These are phyloP conservation scores for Rhopilema esculentum DNA, from an alignment of 30 jellyfish, hydroid and myxozoan species.

Conservation along the genomic window DNA sequence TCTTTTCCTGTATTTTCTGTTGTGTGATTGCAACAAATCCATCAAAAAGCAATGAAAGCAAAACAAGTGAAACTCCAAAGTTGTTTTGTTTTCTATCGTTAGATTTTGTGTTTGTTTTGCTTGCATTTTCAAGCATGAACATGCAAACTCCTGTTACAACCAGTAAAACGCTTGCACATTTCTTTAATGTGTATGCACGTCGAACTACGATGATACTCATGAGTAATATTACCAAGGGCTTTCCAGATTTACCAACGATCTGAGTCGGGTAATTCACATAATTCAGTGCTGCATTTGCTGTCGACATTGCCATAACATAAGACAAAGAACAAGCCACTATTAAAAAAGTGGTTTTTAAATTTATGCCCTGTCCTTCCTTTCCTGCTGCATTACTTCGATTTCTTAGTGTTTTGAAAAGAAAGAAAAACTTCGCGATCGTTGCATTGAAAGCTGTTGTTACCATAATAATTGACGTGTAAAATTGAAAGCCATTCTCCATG, in stretches of 20 bases:
- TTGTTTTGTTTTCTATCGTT: not conserved
- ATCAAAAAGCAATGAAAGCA: conserved; percentile 64
- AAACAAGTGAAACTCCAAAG: conserved; percentile 50
- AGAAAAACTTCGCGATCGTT: conserved; percentile 32
- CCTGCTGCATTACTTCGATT: not conserved
- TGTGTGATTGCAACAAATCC: conserved; percentile 86
- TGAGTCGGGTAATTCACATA: conserved; percentile 82
- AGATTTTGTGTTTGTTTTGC: not conserved
- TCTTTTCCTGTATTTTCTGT: conserved; percentile 35
- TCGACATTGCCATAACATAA: conserved; percentile 59
- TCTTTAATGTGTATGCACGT: conserved; percentile 33
- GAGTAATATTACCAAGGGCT: conserved; percentile 66
- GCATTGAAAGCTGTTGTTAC: conserved; percentile 67
- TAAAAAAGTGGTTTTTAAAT: not conserved
- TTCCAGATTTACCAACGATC: conserved; percentile 79
- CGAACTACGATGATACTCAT: conserved; percentile 24
- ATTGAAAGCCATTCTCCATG: conserved; percentile 54
- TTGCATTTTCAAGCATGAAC: conserved; percentile 69
- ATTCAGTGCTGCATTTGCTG: conserved; percentile 67
- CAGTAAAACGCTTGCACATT: conserved; percentile 62
- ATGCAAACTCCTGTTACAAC: conserved; percentile 70
- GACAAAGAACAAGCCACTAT: conserved; percentile 46
- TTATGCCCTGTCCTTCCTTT: not conserved
- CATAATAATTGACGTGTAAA: conserved; percentile 66
- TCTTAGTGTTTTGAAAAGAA: not conserved